A percentile compares a stretch with the other conserved stretches of the same genome.
Evolutionary conservation across 2,888 invertebrate genomes (phyloP).

Genomic region (Anoplius nigerrimus): DNA sequence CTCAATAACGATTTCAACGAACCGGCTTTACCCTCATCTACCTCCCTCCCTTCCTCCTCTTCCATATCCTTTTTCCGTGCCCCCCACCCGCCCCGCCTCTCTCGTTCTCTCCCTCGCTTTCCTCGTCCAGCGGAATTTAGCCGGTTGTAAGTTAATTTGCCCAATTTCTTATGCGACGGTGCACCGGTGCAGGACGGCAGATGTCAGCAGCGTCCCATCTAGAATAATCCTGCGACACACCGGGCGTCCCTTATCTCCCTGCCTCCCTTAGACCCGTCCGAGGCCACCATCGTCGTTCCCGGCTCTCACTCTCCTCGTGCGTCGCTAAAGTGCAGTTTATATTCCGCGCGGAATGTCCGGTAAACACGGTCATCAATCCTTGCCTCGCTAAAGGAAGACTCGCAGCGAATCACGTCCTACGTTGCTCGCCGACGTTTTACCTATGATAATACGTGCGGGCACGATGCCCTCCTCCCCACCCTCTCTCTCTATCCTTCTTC

Average conservation of each 20-base stretch:
- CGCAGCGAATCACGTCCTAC: no score
- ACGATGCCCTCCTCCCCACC: no score
- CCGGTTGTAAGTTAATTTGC: conserved; percentile 58
- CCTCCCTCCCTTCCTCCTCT: conserved; percentile 14
- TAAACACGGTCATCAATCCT: conserved; percentile 36
- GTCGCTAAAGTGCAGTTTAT: conserved; percentile 32
- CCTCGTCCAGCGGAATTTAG: conserved; percentile 47
- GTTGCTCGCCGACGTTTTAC: no score
- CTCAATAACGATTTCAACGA: conserved; percentile 57
- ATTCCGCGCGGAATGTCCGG: conserved; percentile 27
- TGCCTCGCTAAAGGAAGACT: not conserved
- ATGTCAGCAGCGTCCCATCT: conserved; percentile 38
- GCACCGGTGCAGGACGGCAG: conserved; percentile 49
- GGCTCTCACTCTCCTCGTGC: conserved; percentile 25
- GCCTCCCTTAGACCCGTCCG: not conserved
- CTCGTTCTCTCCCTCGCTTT: conserved; percentile 21
- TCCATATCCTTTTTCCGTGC: not conserved
- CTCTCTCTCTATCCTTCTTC: no score
- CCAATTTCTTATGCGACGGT: conserved; percentile 56
- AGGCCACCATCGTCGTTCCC: conserved; percentile 24
- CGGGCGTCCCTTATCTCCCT: conserved; percentile 16
- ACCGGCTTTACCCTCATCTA: conserved; percentile 24
- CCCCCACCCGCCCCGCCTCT: not conserved
- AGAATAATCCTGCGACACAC: conserved; percentile 16
- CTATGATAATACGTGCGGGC: no score